These are phyloP conservation scores for Thera obeliscata DNA, from an alignment of 2,888 invertebrate genomes.

Conservation along the genomic window DNA sequence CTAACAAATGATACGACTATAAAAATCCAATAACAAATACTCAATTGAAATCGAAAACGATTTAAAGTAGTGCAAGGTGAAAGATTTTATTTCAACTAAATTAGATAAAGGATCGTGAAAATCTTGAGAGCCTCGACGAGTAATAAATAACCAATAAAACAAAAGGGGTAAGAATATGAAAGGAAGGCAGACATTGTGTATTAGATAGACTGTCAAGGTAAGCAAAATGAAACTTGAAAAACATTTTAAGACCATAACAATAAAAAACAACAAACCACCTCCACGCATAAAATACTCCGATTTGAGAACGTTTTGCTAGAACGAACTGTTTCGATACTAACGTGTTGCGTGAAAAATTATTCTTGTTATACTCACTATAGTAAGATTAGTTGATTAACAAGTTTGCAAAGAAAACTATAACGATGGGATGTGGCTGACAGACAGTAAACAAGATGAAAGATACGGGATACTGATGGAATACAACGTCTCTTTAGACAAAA, in stretches of 20 bases:
- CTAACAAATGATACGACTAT: background rate
- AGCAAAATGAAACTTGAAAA: background rate
- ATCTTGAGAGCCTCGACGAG: too few species aligned
- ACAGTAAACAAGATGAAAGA: too few species aligned
- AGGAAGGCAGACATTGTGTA: background rate
- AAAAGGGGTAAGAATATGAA: background rate
- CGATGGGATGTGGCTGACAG: too few species aligned
- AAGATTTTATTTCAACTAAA: too few species aligned
- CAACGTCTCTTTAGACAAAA: too few species aligned
- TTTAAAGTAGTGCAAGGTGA: background rate
- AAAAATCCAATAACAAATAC: background rate
- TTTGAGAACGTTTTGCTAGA: background rate
- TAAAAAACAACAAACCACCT: constrained; percentile 23
- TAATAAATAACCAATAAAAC: too few species aligned
- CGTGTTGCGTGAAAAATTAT: background rate
- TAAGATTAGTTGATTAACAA: background rate
- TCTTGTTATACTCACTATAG: background rate
- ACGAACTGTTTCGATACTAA: background rate
- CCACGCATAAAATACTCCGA: constrained; percentile 21
- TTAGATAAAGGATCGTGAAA: too few species aligned
- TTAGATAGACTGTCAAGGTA: background rate
- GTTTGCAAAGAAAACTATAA: background rate
- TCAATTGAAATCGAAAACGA: background rate
- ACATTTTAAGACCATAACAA: constrained; percentile 15
- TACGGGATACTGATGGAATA: too few species aligned